Conservation (phyloP, 1,140 invertebrate genomes). For the Drosophila saltans region DNA sequence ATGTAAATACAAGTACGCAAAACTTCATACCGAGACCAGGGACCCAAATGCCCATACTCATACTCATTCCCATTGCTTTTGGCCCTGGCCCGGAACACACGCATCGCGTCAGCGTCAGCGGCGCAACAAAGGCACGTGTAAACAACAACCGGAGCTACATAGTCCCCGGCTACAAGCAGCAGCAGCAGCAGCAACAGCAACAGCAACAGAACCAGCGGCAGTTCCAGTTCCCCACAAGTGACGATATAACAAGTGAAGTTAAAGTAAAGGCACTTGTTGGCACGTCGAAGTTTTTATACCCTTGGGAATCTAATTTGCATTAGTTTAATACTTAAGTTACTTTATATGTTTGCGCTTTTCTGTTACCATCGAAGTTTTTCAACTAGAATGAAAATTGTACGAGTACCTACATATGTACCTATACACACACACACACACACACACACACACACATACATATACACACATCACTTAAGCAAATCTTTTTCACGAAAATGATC, state of each 20-base stretch:
- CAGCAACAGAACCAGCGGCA: conserved; percentile 14
- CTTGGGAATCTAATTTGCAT: conserved; percentile 35
- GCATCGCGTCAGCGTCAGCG: conserved; percentile 56
- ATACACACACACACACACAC: background rate
- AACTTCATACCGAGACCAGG: conserved; percentile 71
- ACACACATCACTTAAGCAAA: background rate
- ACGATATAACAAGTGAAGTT: conserved; percentile 56
- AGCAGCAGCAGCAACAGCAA: background rate
- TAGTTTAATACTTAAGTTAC: conserved; percentile 21
- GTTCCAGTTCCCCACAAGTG: conserved; percentile 54
- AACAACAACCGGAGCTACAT: conserved; percentile 69
- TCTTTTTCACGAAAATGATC: background rate
- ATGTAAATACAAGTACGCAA: conserved; percentile 77
- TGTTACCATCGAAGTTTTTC: conserved; percentile 1
- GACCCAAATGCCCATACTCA: background rate
- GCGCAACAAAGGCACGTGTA: conserved; percentile 79
- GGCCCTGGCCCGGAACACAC: conserved; percentile 59
- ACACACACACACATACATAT: background rate
- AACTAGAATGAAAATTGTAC: background rate
- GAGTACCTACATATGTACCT: background rate
- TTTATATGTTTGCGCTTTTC: conserved; percentile 11
- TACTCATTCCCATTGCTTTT: background rate
- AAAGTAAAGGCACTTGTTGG: conserved; percentile 49
- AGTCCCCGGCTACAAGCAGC: conserved; percentile 16
- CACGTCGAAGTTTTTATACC: conserved; percentile 60